Base-by-base conservation (phyloP, 2,113 vertebrate genomes). In the Columbina picui region DNA sequence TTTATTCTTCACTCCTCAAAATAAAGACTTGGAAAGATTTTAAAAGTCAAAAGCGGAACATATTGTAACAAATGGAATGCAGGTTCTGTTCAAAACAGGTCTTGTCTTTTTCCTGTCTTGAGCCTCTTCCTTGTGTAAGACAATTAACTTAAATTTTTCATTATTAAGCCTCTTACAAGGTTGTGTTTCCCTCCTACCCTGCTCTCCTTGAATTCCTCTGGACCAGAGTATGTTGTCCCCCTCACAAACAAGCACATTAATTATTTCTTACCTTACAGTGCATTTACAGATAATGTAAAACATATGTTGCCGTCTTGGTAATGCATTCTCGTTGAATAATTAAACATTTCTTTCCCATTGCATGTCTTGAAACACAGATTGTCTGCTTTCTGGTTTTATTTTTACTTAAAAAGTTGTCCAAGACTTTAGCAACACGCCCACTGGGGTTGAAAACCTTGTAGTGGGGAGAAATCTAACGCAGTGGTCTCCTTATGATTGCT, bases 301-400 rank as follows among this genome's bases (percentile, higher is more conserved):
- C 87, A 88, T 82, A 94, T 74, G 81, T 41, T 92, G 88, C 78
- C 80, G 84, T 78, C 68, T 59, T 73, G 95, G 65, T 60, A 87
- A 96, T 69, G 77, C 30, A 75, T 85, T 94, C 95, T n/a, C 94
- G 73, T 71, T 85, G n/a, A 60, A 87, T 84, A 97, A 91, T 96
- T 92, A 93, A 97, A 94, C 56, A 63, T 80, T 69, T 86, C 65
- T 96, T 87, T 60, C 56, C 87, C 52, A 59, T 93, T 36, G 90
- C 64, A 90, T 83, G 52, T 87, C 94, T 94, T 1, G 10, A 96
- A 94, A 82, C 65, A 91, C 50, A 91, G 34, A n/a, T 64, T 84
- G 36, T 60, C 87, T 71, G 69, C 69, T 97, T 95, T 91, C 90
- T 89, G 90, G 12, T 75, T 85, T 83, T 79, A 57, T 53, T 96